Evolutionary conservation across 92 coral and sea anemone genomes (phyloP), one percentile per base, ranked within the genome.

Genomic region (Heliopora coerulea): DNA sequence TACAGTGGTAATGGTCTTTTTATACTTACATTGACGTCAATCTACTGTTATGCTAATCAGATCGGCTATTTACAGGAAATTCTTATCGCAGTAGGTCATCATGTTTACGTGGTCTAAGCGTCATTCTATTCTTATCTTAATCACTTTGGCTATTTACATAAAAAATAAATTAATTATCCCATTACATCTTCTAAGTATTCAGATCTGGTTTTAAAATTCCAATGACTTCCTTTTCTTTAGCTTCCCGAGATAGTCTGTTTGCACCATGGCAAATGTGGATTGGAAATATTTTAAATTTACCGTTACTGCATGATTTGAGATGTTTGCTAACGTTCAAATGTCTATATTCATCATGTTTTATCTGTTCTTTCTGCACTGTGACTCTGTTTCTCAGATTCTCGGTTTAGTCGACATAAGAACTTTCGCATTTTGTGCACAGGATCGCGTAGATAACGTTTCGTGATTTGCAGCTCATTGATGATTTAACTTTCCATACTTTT

Each of bases 281-380:
- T 5, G 60, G 60, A 56, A 7, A 65, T 35, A 1, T 37, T 42
- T 37, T 65, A 1, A 19, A 65, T 4, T 40, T 5, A 3, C 73
- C 56, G n/a, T 37, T 19, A 28, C 17, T 65, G 24, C 73, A 65
- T 4, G 1, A 1, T 1, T 5, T 12, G 12, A 65, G 17, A 20
- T 65, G 73, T 8, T 65, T 24, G 29, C 73, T 65, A n/a, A 65
- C 73, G 15, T 23, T 9, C 31, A 65, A 25, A 40, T 65, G 73
- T 40, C 73, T 65, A 33, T 65, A 65, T 40, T 65, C 24, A 8
- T 40, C 29, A 25, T 65, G 49, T 13, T 40, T 2, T 9, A 65
- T 65, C 28, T 65, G 73, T 28, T 65, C 25, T 40, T 65, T 65
- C 25, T 65, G 73, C 25, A 65, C 26, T 28, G 73, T 65, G 15